A percentile compares a stretch with the other conserved stretches of the same genome.
Evolutionary conservation across 2,888 invertebrate genomes (phyloP).

Genomic region (Acleris literana): DNA sequence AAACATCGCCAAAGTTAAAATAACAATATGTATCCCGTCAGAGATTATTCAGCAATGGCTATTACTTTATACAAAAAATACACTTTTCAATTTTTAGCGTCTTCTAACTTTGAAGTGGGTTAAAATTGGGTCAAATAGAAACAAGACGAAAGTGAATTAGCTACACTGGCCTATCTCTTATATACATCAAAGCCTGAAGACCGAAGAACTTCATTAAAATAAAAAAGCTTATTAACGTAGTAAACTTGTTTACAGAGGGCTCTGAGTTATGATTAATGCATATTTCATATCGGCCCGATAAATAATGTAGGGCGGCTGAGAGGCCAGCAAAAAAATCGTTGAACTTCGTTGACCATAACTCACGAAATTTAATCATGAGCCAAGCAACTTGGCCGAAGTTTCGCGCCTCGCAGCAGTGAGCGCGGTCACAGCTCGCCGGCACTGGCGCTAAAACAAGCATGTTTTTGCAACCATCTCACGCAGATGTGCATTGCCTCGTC

Average conservation of each 20-base stretch:
- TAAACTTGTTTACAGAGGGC: constrained; percentile 60
- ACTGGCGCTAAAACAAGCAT: constrained; percentile 17
- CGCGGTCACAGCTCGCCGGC: constrained; percentile 28
- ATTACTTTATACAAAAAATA: too few species aligned
- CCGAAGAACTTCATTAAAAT: constrained; percentile 48
- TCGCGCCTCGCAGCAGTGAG: constrained; percentile 40
- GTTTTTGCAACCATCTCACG: constrained; percentile 18
- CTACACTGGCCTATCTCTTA: too few species aligned
- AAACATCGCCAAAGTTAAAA: too few species aligned
- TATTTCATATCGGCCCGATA: constrained; percentile 65
- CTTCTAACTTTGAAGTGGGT: too few species aligned
- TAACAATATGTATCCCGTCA: too few species aligned
- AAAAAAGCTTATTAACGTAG: constrained; percentile 47
- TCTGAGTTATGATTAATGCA: constrained; percentile 59
- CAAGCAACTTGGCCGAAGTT: constrained; percentile 49
- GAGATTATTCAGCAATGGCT: too few species aligned
- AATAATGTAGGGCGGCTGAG: constrained; percentile 61
- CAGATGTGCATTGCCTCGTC: constrained; percentile 25
- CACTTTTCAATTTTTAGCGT: too few species aligned
- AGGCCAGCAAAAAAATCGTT: constrained; percentile 60
- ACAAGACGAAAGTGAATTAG: too few species aligned
- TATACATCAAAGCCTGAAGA: constrained; percentile 17
- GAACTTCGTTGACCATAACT: constrained; percentile 66
- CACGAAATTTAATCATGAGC: constrained; percentile 73
- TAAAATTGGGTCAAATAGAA: too few species aligned